A percentile compares a stretch with the other conserved stretches of the same genome.
These are phyloP conservation scores for Orchesella flavescens DNA, from an alignment of 2,888 invertebrate genomes.

Conservation along the genomic window DNA sequence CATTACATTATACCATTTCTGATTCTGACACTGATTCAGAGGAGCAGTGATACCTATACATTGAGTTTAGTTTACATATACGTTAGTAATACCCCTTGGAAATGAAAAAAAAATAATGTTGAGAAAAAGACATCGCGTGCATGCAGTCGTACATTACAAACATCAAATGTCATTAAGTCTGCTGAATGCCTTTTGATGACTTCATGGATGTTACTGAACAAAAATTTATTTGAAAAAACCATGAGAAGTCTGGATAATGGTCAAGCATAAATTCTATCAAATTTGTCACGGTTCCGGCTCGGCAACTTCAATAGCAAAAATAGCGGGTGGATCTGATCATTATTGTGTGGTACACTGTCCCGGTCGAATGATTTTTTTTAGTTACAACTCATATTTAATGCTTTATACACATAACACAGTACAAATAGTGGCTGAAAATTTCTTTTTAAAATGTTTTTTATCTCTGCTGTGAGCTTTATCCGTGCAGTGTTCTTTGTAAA, in stretches of 20 bases:
- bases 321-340: constrained; percentile 2
- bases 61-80: too few relatives aligned
- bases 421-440: background rate
- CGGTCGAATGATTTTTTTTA: constrained; percentile 7
- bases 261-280: constrained; percentile 31
- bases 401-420: background rate
- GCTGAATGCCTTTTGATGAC: constrained; percentile 42
- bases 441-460: constrained; percentile 21
- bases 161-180: constrained; percentile 27
- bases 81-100: too few relatives aligned
- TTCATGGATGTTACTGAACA: constrained; percentile 12
- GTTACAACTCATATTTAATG: background rate
- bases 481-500: too few relatives aligned
- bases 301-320: background rate
- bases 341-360: constrained; percentile 8
- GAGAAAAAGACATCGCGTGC: constrained; percentile 29
- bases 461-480: too few relatives aligned
- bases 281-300: constrained; percentile 40
- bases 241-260: background rate
- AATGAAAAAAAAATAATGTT: too few relatives aligned
- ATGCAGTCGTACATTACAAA: constrained; percentile 38
- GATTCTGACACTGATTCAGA: too few relatives aligned
- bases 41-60: too few relatives aligned
- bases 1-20: too few relatives aligned
- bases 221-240: too few relatives aligned